Evolutionary conservation across 2,113 vertebrate genomes (phyloP).

Genomic region (Actinemys pallida): DNA sequence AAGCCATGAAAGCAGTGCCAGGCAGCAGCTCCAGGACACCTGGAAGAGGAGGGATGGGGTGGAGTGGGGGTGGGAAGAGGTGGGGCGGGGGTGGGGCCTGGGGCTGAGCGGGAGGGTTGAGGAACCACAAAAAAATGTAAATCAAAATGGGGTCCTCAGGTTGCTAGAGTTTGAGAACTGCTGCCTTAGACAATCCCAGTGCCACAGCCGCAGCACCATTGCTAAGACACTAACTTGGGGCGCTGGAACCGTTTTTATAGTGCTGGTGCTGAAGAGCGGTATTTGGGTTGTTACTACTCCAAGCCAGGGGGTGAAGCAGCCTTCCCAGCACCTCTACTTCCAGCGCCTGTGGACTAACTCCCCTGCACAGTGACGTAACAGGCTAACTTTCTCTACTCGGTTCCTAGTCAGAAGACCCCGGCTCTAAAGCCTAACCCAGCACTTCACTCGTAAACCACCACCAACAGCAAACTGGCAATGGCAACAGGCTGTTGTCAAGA

Average conservation of each 20-base stretch:
- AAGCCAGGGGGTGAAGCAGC: too few species aligned
- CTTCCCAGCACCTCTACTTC: too few species aligned
- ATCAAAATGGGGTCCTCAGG: too few species aligned
- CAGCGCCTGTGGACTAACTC: accelerated
- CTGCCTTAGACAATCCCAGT: not conserved
- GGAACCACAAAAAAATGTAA: too few species aligned
- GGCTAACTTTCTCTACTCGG: accelerated
- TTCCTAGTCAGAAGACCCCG: not conserved
- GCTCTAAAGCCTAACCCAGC: not conserved
- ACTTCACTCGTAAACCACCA: not conserved
- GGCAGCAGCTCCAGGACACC: not conserved
- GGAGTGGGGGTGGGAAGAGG: too few species aligned
- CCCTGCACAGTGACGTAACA: accelerated
- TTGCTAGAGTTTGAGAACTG: too few species aligned
- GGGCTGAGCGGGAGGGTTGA: too few species aligned
- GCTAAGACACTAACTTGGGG: accelerated
- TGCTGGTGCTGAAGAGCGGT: too few species aligned
- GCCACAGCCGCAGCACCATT: not conserved
- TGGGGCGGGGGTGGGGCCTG: too few species aligned
- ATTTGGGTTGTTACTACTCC: too few species aligned
- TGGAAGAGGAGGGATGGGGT: not conserved
- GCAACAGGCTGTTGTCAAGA: not conserved
- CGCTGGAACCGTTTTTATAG: too few species aligned
- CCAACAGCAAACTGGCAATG: not conserved
- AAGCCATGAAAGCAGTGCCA: not conserved